A percentile compares a stretch with the other conserved stretches of the same genome.
Conservation (phyloP, 2,888 invertebrate species). For the Rambutsinella grinnellia region DNA sequence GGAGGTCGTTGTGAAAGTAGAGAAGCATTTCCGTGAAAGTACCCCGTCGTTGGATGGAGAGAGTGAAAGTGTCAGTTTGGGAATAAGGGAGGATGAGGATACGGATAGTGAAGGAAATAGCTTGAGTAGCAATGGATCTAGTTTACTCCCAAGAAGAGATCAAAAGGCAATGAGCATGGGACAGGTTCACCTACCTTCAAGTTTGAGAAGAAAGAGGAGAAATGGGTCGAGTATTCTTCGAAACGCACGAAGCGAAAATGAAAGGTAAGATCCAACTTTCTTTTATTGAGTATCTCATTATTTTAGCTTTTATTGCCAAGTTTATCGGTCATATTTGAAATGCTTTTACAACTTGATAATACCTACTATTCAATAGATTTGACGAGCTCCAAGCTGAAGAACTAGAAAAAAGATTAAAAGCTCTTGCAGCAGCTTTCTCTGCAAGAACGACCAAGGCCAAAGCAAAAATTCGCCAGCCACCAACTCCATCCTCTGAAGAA, state of each 20-base stretch:
- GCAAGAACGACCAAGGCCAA: constrained; percentile 74
- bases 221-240: constrained; percentile 11
- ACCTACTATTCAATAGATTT: constrained; percentile 37
- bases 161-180: not conserved
- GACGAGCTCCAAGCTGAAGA: constrained; percentile 64
- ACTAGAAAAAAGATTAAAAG: constrained; percentile 71
- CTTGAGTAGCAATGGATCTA: not conserved
- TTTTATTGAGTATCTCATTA: too few relatives aligned
- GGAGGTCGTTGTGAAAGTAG: not conserved
- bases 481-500: constrained; percentile 76
- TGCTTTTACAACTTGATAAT: not conserved
- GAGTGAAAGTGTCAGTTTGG: constrained; percentile 10
- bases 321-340: not conserved
- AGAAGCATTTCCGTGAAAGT: not conserved
- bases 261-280: too few relatives aligned
- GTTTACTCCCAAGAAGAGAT: not conserved
- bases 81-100: not conserved
- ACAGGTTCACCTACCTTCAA: too few relatives aligned
- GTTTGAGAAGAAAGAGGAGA: not conserved
- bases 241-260: constrained; percentile 43
- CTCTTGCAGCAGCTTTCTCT: constrained; percentile 75
- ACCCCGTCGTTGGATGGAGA: not conserved
- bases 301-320: constrained; percentile 1
- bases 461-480: constrained; percentile 75
- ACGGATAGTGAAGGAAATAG: not conserved